Evolutionary conservation across 1,140 invertebrate genomes (phyloP).

Genomic region (Musca domestica): DNA sequence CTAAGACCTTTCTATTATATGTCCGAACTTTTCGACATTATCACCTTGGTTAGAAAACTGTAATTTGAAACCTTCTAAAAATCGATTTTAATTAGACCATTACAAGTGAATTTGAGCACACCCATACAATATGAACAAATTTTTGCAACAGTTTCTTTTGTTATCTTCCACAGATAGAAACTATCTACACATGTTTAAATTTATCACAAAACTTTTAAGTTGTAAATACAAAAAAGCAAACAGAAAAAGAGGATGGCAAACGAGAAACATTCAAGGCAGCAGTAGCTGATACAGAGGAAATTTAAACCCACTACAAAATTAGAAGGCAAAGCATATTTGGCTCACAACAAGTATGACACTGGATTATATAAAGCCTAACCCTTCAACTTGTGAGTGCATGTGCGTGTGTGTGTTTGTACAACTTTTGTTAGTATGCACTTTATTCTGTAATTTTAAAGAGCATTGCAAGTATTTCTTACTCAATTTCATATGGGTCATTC

Average conservation of each 20-base stretch:
- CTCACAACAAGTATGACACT: slow-evolving; percentile 14
- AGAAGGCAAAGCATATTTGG: slow-evolving; percentile 9
- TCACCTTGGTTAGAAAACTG: no score
- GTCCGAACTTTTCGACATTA: no score
- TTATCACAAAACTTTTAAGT: slow-evolving; percentile 12
- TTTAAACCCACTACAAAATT: slow-evolving; percentile 8
- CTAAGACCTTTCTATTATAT: no score
- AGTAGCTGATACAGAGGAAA: neutral
- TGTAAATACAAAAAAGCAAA: neutral
- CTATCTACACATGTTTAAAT: slow-evolving; percentile 10
- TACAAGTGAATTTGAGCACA: no score
- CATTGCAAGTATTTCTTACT: no score
- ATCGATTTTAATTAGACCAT: no score
- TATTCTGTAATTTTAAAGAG: no score
- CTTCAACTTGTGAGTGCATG: neutral
- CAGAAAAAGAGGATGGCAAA: neutral
- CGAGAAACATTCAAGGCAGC: neutral
- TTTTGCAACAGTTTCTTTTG: neutral
- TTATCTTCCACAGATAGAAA: neutral
- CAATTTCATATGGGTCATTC: no score
- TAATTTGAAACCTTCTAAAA: no score
- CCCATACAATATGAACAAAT: slow-evolving; percentile 5
- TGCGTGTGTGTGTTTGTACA: no score
- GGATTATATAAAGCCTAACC: slow-evolving; percentile 19
- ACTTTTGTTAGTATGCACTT: no score